Percentiles rank a stretch among this genome's conserved stretches.
Conservation (phyloP, 2,888 invertebrate genomes). For the Labia minor region DNA sequence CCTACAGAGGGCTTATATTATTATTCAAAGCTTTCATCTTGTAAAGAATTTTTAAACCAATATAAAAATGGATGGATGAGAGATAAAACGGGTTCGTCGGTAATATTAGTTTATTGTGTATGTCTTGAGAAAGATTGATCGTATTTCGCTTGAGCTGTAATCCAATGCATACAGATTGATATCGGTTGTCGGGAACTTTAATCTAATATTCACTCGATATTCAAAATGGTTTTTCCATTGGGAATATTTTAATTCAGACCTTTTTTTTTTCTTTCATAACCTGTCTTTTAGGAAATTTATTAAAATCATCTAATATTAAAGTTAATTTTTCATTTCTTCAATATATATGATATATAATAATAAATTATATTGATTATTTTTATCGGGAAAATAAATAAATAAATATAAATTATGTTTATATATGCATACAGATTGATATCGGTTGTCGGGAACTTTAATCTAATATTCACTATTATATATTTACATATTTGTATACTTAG, state of each 20-base stretch:
- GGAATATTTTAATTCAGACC: neutral
- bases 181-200: neutral
- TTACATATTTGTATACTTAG: no score
- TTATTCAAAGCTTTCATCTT: no score
- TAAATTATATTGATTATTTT: no score
- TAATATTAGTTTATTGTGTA: neutral
- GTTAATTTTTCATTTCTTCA: no score
- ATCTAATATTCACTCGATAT: conserved; percentile 5
- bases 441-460: neutral
- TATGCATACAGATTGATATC: conserved; percentile 6
- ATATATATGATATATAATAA: no score
- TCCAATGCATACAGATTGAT: conserved; percentile 7
- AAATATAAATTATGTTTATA: no score
- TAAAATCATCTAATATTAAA: no score
- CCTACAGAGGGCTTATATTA: no score
- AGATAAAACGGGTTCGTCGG: neutral
- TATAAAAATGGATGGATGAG: neutral
- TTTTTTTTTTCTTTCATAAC: neutral
- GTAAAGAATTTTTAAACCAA: no score
- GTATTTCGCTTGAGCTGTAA: conserved; percentile 6
- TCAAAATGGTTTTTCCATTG: neutral
- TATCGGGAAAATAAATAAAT: no score
- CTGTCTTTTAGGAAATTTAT: no score
- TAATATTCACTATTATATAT: conserved; percentile 1
- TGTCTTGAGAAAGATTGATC: neutral